phyloP scores from a whole-genome alignment of 2,113 vertebrate genomes.

The Fulmarus glacialis region DNA sequence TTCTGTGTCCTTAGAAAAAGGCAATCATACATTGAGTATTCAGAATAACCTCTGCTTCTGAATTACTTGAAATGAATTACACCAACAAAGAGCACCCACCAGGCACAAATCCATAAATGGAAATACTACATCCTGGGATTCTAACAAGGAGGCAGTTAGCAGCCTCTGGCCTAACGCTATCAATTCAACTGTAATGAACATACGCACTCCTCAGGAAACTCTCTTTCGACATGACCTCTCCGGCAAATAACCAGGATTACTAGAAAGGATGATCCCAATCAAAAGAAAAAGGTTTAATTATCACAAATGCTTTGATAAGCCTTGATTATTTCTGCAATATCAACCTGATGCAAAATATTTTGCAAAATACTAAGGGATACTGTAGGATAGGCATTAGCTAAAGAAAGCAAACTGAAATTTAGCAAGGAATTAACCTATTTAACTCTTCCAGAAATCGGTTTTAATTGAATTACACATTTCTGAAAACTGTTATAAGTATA shows the following conservation, averaged over 20 bases:
- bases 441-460: background rate
- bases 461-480: background rate
- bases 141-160: background rate
- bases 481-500: background rate
- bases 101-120: background rate
- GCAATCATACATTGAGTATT: background rate
- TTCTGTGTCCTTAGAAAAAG: background rate
- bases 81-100: background rate
- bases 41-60: background rate
- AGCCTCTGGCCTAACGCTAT: background rate
- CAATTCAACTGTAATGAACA: background rate
- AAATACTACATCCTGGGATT: background rate
- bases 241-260: background rate
- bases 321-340: background rate
- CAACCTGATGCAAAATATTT: background rate
- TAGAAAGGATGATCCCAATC: background rate
- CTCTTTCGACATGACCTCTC: background rate
- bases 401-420: background rate
- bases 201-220: background rate
- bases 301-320: background rate
- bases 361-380: background rate
- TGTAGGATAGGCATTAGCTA: background rate
- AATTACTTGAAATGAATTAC: background rate
- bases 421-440: background rate
- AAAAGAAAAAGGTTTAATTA: background rate